Evolutionary conservation across 2,797 vertebrate genomes (phyloP).

Genomic region (Enteromius thamalakanensis): DNA sequence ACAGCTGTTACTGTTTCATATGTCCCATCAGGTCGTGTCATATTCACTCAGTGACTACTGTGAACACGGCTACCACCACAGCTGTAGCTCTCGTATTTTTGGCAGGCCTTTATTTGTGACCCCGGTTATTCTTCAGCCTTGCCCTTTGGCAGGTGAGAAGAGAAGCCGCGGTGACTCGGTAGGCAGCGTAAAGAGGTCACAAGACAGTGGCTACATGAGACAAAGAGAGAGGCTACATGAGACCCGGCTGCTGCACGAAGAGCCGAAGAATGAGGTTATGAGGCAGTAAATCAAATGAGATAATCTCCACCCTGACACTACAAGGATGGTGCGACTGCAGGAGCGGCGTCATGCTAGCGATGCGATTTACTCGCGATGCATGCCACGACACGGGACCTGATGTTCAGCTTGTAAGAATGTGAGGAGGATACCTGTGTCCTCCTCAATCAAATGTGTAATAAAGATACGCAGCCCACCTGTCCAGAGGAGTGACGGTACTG

Average conservation of each 20-base stretch:
- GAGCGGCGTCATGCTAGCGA: slow-evolving; percentile 56
- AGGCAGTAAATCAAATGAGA: slow-evolving; percentile 65
- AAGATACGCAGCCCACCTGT: slow-evolving; percentile 57
- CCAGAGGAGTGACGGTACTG: slow-evolving; percentile 58
- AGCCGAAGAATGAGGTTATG: slow-evolving; percentile 53
- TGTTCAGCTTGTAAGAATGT: slow-evolving; percentile 66
- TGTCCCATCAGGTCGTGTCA: slow-evolving; percentile 66
- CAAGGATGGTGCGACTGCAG: slow-evolving; percentile 35
- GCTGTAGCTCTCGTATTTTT: slow-evolving; percentile 63
- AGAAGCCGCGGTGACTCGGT: slow-evolving; percentile 27
- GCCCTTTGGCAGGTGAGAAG: slow-evolving; percentile 70
- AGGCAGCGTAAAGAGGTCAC: slow-evolving; percentile 22
- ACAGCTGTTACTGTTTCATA: slow-evolving; percentile 72
- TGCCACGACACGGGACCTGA: slow-evolving; percentile 48
- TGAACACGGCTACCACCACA: slow-evolving; percentile 58
- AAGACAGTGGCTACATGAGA: slow-evolving; percentile 32
- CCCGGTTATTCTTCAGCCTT: slow-evolving; percentile 56
- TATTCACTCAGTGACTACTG: slow-evolving; percentile 70
- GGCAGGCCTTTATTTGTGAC: slow-evolving; percentile 48
- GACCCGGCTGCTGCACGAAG: slow-evolving; percentile 57
- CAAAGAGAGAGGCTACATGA: slow-evolving; percentile 30
- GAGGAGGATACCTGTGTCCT: slow-evolving; percentile 44
- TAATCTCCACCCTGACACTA: slow-evolving; percentile 62
- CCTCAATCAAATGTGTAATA: slow-evolving; percentile 35
- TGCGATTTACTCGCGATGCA: slow-evolving; percentile 61